Evolutionary conservation across 2,888 invertebrate genomes (phyloP).

Genomic region (Xanthorhoe designata): DNA sequence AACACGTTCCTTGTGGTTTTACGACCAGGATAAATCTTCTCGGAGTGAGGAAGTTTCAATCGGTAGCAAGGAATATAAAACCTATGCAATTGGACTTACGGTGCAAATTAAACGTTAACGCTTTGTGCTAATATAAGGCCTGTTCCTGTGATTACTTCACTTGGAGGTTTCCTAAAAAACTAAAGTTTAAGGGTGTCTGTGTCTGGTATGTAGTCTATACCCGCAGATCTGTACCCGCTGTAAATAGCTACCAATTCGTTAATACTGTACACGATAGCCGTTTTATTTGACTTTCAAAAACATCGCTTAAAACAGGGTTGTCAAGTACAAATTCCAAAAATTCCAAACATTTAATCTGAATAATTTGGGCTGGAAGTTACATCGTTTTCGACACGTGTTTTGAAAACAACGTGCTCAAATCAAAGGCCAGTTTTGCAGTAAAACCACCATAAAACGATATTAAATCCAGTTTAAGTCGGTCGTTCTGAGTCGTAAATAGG

Average conservation of each 20-base stretch:
- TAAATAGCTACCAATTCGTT: no score
- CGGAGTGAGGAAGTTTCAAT: background rate
- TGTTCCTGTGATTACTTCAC: no score
- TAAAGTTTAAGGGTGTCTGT: no score
- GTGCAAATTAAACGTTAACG: no score
- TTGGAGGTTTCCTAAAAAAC: no score
- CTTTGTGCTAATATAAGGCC: no score
- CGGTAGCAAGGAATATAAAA: background rate
- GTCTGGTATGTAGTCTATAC: no score
- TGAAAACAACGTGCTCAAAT: slow-evolving; percentile 17
- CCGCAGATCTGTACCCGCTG: no score
- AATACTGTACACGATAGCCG: no score
- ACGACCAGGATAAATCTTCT: slow-evolving; percentile 11
- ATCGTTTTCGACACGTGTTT: background rate
- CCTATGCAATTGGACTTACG: background rate
- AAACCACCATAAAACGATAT: slow-evolving; percentile 25
- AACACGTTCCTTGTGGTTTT: slow-evolving; percentile 2
- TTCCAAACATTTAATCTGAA: background rate
- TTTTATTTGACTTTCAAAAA: background rate
- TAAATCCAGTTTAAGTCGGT: slow-evolving; percentile 19
- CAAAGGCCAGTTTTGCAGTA: slow-evolving; percentile 13
- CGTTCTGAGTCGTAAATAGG: slow-evolving; percentile 10
- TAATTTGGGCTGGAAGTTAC: slow-evolving; percentile 2
- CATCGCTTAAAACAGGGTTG: background rate
- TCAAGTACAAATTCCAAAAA: background rate